phyloP scores from a whole-genome alignment of 1,140 invertebrate genomes.

The Paralvinella palmiformis region DNA sequence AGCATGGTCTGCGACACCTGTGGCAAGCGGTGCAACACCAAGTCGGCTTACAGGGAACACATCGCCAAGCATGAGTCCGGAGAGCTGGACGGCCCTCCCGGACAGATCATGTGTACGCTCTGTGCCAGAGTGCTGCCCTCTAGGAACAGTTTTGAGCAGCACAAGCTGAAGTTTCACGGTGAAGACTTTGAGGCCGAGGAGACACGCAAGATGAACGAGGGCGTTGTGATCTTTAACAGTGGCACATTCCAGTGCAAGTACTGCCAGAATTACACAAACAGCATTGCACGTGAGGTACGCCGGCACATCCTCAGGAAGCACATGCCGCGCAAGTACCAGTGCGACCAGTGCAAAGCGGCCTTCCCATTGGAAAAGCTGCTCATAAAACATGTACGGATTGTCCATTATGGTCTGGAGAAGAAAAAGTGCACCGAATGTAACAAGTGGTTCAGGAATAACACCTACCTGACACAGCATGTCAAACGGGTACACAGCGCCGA shows the following conservation, averaged over 20 bases:
- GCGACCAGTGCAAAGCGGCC: background rate
- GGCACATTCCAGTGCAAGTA: background rate
- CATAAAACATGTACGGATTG: background rate
- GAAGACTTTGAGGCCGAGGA: background rate
- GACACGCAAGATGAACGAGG: background rate
- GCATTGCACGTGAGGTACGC: background rate
- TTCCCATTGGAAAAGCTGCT: background rate
- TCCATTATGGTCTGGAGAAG: background rate
- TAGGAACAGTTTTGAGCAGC: background rate
- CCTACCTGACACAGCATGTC: constrained; percentile 1
- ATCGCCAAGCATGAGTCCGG: background rate
- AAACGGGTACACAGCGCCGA: background rate
- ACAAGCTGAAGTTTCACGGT: background rate
- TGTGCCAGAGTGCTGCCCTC: background rate
- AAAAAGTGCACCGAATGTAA: background rate
- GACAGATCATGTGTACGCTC: background rate
- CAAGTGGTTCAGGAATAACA: background rate
- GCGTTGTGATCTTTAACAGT: background rate
- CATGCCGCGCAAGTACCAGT: background rate
- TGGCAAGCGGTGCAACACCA: background rate
- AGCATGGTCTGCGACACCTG: background rate
- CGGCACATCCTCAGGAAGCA: background rate
- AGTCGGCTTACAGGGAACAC: background rate
- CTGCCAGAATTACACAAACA: background rate
- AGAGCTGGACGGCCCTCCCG: background rate